These are phyloP conservation scores for Cephonodes hylas DNA, from an alignment of 2,888 invertebrate species.

Conservation along the genomic window DNA sequence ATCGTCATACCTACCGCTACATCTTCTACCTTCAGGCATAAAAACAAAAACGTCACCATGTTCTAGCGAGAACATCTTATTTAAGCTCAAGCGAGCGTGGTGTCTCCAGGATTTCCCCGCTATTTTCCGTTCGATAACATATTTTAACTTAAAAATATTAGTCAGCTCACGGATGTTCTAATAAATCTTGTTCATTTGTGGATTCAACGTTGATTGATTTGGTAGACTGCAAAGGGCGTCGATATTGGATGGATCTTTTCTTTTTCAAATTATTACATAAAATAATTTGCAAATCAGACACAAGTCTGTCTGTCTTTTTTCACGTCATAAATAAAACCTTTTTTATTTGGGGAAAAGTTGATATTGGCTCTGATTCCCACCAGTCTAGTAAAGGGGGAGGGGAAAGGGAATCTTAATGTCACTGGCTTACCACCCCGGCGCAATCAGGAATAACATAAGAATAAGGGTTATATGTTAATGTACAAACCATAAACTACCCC, in stretches of 20 bases:
- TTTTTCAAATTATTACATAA: too few relatives aligned
- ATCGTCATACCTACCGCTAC: background rate
- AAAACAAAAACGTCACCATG: conserved; percentile 41
- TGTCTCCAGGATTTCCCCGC: conserved; percentile 46
- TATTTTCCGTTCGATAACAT: conserved; percentile 44
- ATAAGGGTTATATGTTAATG: too few relatives aligned
- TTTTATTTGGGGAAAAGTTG: too few relatives aligned
- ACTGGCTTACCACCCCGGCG: too few relatives aligned
- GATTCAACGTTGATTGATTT: background rate
- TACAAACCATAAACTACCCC: too few relatives aligned
- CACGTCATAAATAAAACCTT: too few relatives aligned
- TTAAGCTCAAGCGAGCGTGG: conserved; percentile 58
- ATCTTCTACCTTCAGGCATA: conserved; percentile 24
- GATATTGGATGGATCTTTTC: background rate
- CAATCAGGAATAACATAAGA: too few relatives aligned
- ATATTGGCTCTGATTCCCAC: too few relatives aligned
- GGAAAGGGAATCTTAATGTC: too few relatives aligned
- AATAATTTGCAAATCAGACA: too few relatives aligned
- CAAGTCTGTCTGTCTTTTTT: too few relatives aligned
- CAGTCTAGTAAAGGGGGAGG: too few relatives aligned
- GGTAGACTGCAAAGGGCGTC: background rate
- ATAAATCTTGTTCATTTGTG: background rate
- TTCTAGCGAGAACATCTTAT: conserved; percentile 59
- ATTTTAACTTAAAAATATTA: conserved; percentile 24
- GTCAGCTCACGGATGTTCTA: background rate